Evolutionary conservation across 2,888 invertebrate species (phyloP).

Genomic region (Chymomyza fuscimana): DNA sequence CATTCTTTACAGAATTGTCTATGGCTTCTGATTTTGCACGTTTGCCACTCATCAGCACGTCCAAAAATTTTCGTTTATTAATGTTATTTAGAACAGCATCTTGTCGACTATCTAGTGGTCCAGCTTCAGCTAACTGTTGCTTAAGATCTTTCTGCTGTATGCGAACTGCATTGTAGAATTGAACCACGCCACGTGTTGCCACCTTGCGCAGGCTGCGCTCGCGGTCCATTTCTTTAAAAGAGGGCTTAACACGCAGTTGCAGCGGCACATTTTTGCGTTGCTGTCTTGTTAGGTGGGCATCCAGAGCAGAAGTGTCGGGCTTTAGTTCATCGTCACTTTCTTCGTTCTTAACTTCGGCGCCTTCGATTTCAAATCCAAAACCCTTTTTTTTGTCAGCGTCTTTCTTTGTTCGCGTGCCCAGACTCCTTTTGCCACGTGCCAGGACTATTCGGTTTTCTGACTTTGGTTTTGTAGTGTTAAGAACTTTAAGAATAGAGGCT

Average conservation of each 20-base stretch:
- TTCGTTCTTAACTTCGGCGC: constrained; percentile 80
- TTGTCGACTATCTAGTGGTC: constrained; percentile 88
- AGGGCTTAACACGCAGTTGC: constrained; percentile 85
- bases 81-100: constrained; percentile 88
- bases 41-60: constrained; percentile 86
- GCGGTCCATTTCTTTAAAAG: constrained; percentile 86
- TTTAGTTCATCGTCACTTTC: constrained; percentile 76
- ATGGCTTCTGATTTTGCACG: constrained; percentile 82
- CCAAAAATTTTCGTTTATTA: constrained; percentile 86
- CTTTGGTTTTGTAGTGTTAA: constrained; percentile 87
- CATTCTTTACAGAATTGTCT: constrained; percentile 81
- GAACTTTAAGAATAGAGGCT: constrained; percentile 89
- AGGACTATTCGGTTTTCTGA: constrained; percentile 87
- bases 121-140: constrained; percentile 85
- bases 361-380: constrained; percentile 85
- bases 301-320: constrained; percentile 63
- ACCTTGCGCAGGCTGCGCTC: constrained; percentile 90
- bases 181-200: constrained; percentile 95
- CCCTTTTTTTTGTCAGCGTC: constrained; percentile 78
- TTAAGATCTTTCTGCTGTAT: constrained; percentile 90
- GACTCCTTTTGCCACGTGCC: constrained; percentile 88
- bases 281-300: constrained; percentile 55
- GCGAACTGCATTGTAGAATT: constrained; percentile 93
- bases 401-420: constrained; percentile 80
- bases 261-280: constrained; percentile 81